A percentile compares a stretch with the other conserved stretches of the same genome.
Evolutionary conservation across 2,888 invertebrate genomes (phyloP).

Genomic region (Sepiola atlantica): DNA sequence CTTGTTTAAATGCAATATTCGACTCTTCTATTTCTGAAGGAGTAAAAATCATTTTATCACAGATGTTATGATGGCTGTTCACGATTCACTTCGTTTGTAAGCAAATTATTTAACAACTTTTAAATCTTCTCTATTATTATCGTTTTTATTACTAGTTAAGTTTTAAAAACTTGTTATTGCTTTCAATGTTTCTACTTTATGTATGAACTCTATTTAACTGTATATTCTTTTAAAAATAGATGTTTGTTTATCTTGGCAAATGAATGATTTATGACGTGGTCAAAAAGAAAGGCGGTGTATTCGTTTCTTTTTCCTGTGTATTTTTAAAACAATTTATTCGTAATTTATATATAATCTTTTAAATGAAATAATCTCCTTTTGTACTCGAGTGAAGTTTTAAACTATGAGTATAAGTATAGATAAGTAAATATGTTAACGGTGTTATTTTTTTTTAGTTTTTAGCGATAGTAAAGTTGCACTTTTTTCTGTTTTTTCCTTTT

Average conservation of each 20-base stretch:
- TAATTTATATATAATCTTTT: not conserved
- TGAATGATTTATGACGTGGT: not conserved
- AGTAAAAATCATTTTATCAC: not conserved
- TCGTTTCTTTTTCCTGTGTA: not conserved
- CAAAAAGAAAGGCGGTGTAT: not conserved
- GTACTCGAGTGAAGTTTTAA: not conserved
- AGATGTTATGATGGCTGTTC: conserved; percentile 61
- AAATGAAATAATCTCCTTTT: not conserved
- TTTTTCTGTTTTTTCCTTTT: too few relatives aligned
- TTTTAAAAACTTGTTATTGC: not conserved
- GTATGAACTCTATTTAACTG: not conserved
- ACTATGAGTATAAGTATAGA: not conserved
- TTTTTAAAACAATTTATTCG: not conserved
- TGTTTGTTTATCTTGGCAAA: not conserved
- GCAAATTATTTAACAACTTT: conserved; percentile 53
- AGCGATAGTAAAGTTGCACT: too few relatives aligned
- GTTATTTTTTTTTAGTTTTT: not conserved
- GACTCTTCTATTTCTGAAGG: not conserved
- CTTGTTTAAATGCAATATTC: not conserved
- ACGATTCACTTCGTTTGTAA: conserved; percentile 67
- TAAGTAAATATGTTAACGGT: not conserved
- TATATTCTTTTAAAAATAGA: not conserved
- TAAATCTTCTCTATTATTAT: not conserved
- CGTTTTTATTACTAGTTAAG: not conserved
- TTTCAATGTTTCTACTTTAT: not conserved